A percentile compares a stretch with the other conserved stretches of the same genome.
Evolutionary conservation across 2,888 invertebrate genomes (phyloP).

Genomic region (Ommatoiulus sabulosus): DNA sequence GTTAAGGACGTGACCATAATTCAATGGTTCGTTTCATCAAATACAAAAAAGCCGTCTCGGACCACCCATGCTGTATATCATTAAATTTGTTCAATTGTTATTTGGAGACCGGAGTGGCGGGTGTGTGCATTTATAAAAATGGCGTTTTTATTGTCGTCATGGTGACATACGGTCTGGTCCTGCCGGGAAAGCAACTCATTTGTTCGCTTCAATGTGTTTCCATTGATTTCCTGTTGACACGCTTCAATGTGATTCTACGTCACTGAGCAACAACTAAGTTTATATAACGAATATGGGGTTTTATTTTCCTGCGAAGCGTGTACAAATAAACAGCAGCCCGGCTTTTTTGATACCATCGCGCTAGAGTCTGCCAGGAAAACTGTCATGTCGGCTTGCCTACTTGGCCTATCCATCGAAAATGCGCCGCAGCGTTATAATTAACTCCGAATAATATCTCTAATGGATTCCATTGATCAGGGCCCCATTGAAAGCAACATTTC

Average conservation of each 20-base stretch:
- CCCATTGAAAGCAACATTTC: background rate
- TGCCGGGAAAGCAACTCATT: slow-evolving; percentile 25
- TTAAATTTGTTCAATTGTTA: background rate
- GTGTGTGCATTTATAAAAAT: background rate
- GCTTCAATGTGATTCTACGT: slow-evolving; percentile 48
- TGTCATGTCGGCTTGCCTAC: background rate
- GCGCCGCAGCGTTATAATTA: slow-evolving; percentile 14
- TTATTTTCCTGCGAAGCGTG: background rate
- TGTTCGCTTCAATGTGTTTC: slow-evolving; percentile 46
- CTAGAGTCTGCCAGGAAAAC: background rate
- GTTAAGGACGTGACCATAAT: too few species aligned
- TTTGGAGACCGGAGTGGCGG: background rate
- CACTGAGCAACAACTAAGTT: slow-evolving; percentile 50
- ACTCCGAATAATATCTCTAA: slow-evolving; percentile 1
- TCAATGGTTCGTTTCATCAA: too few species aligned
- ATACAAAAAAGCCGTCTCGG: background rate
- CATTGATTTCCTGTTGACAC: slow-evolving; percentile 52
- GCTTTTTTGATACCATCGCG: background rate
- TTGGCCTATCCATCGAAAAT: background rate
- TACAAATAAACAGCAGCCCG: background rate
- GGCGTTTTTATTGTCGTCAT: slow-evolving; percentile 40
- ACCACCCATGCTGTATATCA: background rate
- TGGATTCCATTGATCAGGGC: background rate
- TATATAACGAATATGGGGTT: slow-evolving; percentile 30
- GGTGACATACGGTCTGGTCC: background rate